phyloP scores from a whole-genome alignment of 2,113 vertebrate species.

The Percina caprodes region DNA sequence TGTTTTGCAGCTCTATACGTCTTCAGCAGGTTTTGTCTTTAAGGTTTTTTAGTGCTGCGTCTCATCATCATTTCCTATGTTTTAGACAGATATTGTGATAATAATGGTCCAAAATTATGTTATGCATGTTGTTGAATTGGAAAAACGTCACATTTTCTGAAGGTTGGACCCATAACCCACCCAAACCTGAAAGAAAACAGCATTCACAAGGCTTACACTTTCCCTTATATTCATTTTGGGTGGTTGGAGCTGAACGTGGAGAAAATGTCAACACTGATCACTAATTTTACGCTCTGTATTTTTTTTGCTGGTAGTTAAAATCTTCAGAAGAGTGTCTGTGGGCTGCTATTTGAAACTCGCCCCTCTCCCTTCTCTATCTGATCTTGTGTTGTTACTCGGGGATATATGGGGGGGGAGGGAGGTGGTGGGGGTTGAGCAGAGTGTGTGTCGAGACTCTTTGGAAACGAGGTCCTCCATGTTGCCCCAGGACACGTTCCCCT shows the following conservation, averaged over 20 bases:
- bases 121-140: too few species aligned
- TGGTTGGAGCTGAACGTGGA: conserved; percentile 35
- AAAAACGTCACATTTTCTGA: too few species aligned
- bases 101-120: too few species aligned
- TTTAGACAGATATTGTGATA: too few species aligned
- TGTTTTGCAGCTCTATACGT: too few species aligned
- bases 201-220: neutral
- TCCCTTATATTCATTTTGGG: conserved; percentile 34
- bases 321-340: conserved; percentile 72
- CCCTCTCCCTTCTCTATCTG: conserved; percentile 62
- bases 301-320: conserved; percentile 42
- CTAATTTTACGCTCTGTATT: conserved; percentile 53
- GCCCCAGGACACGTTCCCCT: conserved; percentile 76
- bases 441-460: conserved; percentile 70
- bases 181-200: too few species aligned
- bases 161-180: too few species aligned
- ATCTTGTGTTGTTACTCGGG: conserved; percentile 69
- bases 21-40: too few species aligned
- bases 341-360: conserved; percentile 73
- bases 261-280: conserved; percentile 50
- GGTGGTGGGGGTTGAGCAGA: conserved; percentile 61
- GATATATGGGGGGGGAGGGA: conserved; percentile 35
- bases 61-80: too few species aligned
- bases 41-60: too few species aligned
- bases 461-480: conserved; percentile 76